Evolutionary conservation across 1,140 invertebrate species (phyloP).

Genomic region (Drosophila orosa): DNA sequence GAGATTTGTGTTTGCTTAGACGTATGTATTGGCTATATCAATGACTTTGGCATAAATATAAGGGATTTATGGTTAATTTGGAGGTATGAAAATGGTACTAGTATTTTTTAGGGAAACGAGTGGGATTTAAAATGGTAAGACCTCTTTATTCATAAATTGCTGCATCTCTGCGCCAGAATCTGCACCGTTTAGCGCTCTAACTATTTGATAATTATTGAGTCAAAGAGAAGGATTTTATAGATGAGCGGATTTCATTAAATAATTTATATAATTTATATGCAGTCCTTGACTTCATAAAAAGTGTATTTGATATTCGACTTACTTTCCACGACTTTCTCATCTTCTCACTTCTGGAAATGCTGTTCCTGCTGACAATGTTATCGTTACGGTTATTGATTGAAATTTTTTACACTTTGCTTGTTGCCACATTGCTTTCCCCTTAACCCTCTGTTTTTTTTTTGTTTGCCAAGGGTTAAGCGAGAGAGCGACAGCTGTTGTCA

Average conservation of each 20-base stretch:
- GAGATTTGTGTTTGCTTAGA: background rate
- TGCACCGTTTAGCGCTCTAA: background rate
- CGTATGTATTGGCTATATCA: background rate
- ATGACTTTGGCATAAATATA: background rate
- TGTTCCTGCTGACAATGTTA: conserved; percentile 64
- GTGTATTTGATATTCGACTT: conserved; percentile 6
- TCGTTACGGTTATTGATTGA: conserved; percentile 80
- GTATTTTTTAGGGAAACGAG: background rate
- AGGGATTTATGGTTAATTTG: background rate
- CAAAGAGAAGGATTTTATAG: no score
- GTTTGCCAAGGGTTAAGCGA: conserved; percentile 22
- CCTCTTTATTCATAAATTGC: no score
- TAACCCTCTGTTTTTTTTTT: conserved; percentile 14
- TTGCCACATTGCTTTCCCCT: conserved; percentile 21
- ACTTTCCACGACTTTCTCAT: no score
- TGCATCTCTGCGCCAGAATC: no score
- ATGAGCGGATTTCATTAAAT: no score
- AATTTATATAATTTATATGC: background rate
- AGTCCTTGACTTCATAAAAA: background rate
- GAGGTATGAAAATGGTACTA: no score
- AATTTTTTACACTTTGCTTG: conserved; percentile 58
- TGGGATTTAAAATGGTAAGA: no score
- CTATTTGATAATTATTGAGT: background rate
- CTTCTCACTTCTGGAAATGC: conserved; percentile 11
- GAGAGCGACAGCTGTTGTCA: conserved; percentile 57